phyloP scores from a whole-genome alignment of 1,140 invertebrate species.

The Panulirus ornatus region DNA sequence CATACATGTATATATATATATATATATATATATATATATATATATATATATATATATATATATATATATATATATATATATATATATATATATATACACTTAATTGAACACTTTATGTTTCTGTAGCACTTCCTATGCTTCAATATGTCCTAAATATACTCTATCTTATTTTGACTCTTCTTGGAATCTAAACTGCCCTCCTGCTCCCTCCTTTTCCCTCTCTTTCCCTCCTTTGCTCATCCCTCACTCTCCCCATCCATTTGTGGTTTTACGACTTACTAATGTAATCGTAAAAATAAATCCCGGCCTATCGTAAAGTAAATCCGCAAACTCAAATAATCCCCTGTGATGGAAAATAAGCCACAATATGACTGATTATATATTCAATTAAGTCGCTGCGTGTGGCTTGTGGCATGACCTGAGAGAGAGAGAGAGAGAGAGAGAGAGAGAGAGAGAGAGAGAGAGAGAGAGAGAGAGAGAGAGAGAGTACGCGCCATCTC shows the following conservation, averaged over 20 bases:
- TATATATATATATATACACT: no score
- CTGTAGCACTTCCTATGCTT: no score
- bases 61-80: no score
- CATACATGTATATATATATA: no score
- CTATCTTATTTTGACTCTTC: no score
- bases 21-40: no score
- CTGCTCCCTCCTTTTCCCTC: neutral
- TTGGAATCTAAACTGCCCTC: no score
- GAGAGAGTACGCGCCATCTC: no score
- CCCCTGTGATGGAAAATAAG: slow-evolving; percentile 28
- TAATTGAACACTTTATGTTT: neutral
- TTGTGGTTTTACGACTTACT: slow-evolving; percentile 38
- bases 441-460: neutral
- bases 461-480: neutral
- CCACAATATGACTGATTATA: slow-evolving; percentile 38
- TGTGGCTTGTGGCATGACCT: slow-evolving; percentile 16
- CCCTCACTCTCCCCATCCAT: neutral
- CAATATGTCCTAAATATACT: no score
- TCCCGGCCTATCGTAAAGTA: slow-evolving; percentile 58
- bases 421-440: slow-evolving; percentile 3
- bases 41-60: no score
- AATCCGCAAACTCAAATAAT: slow-evolving; percentile 60
- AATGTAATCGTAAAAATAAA: slow-evolving; percentile 57
- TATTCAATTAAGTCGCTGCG: slow-evolving; percentile 47
- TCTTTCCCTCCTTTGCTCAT: neutral